Evolutionary conservation across 53 echinoderm and acorn worm genomes (phyloP).

Genomic region (Antedon mediterranea): DNA sequence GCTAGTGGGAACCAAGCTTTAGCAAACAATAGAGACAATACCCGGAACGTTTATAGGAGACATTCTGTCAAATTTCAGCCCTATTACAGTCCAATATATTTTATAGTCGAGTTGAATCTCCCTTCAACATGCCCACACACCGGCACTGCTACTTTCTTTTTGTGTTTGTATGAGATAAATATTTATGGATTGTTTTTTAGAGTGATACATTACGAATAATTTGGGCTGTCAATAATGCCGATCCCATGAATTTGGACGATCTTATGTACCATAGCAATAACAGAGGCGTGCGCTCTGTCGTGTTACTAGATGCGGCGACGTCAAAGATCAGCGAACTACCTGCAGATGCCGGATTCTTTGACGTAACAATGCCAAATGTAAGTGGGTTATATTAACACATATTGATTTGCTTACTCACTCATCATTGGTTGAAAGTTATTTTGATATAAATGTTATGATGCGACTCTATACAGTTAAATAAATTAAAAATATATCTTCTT

Average conservation of each 20-base stretch:
- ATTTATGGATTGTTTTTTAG: not conserved
- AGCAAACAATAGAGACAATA: too few relatives aligned
- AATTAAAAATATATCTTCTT: too few relatives aligned
- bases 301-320: not conserved
- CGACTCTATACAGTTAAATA: too few relatives aligned
- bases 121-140: too few relatives aligned
- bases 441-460: too few relatives aligned
- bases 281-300: constrained; percentile 13
- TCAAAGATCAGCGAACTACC: not conserved
- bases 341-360: constrained; percentile 5
- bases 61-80: too few relatives aligned
- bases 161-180: not conserved
- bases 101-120: too few relatives aligned
- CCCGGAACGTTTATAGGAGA: too few relatives aligned
- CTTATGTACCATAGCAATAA: constrained; percentile 6
- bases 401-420: not conserved
- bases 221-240: constrained; percentile 16
- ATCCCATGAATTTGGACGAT: constrained; percentile 6
- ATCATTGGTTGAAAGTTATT: too few relatives aligned
- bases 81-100: too few relatives aligned
- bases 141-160: too few relatives aligned
- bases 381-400: constrained; percentile 1
- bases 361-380: constrained; percentile 23
- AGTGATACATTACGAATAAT: constrained; percentile 14
- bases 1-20: too few relatives aligned